These are phyloP conservation scores for Brachypteracias leptosomus DNA, from an alignment of 2,113 vertebrate species.

Conservation along the genomic window DNA sequence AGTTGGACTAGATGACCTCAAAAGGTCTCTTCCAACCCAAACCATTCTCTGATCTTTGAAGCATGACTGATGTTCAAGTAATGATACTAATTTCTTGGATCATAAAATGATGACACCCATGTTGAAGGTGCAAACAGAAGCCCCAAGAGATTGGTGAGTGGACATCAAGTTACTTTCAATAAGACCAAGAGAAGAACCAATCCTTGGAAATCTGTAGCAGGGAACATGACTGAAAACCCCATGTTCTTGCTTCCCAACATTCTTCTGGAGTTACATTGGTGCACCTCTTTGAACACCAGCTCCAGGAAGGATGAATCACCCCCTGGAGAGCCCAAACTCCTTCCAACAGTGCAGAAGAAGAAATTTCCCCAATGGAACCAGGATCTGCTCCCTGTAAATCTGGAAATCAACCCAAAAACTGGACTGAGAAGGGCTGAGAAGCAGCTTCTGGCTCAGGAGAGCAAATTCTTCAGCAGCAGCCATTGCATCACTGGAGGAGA, in stretches of 20 bases:
- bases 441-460: background rate
- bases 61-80: no score
- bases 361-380: background rate
- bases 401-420: background rate
- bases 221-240: background rate
- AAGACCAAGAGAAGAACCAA: background rate
- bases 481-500: background rate
- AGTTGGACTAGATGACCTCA: no score
- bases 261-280: background rate
- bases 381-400: background rate
- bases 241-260: background rate
- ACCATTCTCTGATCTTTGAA: no score
- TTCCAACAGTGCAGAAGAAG: background rate
- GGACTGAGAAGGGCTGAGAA: background rate
- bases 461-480: background rate
- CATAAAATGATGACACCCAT: no score
- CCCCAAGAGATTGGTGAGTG: background rate
- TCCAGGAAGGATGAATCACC: background rate
- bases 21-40: no score
- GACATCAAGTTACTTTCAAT: background rate
- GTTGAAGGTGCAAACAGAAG: background rate
- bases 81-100: no score
- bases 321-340: background rate
- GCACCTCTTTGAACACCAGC: background rate
- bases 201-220: background rate